phyloP scores from a whole-genome alignment of 1,140 invertebrate genomes.

The Venturia canescens region DNA sequence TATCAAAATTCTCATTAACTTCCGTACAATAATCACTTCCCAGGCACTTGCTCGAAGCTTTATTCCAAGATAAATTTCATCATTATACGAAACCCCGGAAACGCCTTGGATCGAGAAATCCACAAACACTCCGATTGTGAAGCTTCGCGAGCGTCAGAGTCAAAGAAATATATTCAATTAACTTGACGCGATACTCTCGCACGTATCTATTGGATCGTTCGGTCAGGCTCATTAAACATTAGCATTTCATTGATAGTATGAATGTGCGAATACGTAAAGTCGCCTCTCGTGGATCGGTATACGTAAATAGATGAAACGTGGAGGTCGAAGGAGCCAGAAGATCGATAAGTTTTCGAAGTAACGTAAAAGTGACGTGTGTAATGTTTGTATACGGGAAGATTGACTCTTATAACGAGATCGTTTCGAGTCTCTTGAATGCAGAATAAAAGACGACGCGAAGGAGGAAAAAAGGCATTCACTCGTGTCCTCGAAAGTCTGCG shows the following conservation, averaged over 20 bases:
- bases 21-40: too few species aligned
- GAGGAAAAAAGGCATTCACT: neutral
- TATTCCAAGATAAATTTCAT: too few species aligned
- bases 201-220: too few species aligned
- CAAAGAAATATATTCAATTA: neutral
- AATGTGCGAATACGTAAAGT: too few species aligned
- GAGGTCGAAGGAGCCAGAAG: neutral
- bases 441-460: neutral
- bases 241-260: neutral
- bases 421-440: neutral
- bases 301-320: too few species aligned
- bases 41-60: too few species aligned
- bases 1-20: too few species aligned
- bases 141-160: too few species aligned
- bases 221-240: neutral
- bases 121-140: too few species aligned
- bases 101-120: too few species aligned
- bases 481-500: slow-evolving; percentile 2
- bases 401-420: neutral
- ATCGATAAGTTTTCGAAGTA: neutral
- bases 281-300: neutral
- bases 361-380: neutral
- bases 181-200: neutral
- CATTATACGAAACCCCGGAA: too few species aligned
- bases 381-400: neutral